phyloP scores from a whole-genome alignment of 2,797 vertebrate species.

The Somateria mollissima region DNA sequence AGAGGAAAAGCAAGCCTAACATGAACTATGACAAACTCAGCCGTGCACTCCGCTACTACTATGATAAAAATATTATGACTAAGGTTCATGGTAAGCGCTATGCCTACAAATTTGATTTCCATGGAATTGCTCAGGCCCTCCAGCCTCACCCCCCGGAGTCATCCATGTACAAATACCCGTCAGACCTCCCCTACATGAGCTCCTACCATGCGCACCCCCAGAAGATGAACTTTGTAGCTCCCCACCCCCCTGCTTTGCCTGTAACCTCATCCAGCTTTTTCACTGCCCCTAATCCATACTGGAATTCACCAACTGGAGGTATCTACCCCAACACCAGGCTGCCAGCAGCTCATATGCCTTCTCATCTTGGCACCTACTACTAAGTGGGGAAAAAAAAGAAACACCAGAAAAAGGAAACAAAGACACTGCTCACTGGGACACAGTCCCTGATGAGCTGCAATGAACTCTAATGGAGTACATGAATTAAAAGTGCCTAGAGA shows the following conservation, averaged over 20 bases:
- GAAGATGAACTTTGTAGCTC: constrained; percentile 90
- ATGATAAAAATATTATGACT: constrained; percentile 94
- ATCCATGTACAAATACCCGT: constrained; percentile 88
- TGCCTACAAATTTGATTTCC: constrained; percentile 92
- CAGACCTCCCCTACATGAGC: constrained; percentile 88
- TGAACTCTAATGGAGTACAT: constrained; percentile 65
- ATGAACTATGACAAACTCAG: constrained; percentile 95
- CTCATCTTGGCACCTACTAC: constrained; percentile 90
- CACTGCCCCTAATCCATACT: constrained; percentile 85
- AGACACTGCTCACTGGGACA: constrained; percentile 52
- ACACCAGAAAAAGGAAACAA: not conserved
- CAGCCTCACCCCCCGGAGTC: constrained; percentile 89
- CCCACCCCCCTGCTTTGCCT: constrained; percentile 84
- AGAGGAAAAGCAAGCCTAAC: constrained; percentile 89
- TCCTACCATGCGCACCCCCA: constrained; percentile 88
- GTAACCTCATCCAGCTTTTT: constrained; percentile 89
- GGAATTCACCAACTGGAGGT: constrained; percentile 87
- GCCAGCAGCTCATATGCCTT: constrained; percentile 87
- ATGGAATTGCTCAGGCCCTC: constrained; percentile 89
- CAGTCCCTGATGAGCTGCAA: constrained; percentile 30
- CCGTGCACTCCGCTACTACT: constrained; percentile 90
- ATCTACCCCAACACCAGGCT: constrained; percentile 88
- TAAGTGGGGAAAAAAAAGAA: constrained; percentile 59
- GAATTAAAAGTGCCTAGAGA: constrained; percentile 78
- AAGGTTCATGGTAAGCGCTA: constrained; percentile 92